These are phyloP conservation scores for Crematogaster levior DNA, from an alignment of 2,888 invertebrate genomes.

Conservation along the genomic window DNA sequence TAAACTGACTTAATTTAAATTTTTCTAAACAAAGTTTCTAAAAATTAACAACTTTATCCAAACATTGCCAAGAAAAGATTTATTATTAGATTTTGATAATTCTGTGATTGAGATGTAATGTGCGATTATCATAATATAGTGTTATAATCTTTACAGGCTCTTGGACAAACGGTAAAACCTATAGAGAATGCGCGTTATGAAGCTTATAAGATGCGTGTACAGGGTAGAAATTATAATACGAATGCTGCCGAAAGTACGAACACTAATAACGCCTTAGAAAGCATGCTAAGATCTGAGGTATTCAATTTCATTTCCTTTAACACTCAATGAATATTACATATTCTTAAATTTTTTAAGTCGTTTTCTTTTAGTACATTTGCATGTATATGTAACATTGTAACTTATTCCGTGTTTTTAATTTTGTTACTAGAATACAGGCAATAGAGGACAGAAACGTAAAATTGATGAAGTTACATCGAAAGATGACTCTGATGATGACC, in stretches of 20 bases:
- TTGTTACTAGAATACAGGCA: conserved; percentile 69
- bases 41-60: neutral
- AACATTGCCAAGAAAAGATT: conserved; percentile 1
- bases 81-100: neutral
- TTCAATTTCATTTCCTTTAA: neutral
- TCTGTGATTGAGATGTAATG: neutral
- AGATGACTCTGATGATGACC: conserved; percentile 90
- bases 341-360: neutral
- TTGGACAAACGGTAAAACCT: conserved; percentile 87
- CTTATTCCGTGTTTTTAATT: neutral
- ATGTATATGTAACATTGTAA: neutral
- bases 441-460: conserved; percentile 87
- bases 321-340: neutral
- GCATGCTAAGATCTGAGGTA: conserved; percentile 86
- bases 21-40: neutral
- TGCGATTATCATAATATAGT: neutral
- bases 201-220: conserved; percentile 90
- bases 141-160: conserved; percentile 85
- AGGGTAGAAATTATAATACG: conserved; percentile 81
- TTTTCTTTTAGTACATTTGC: neutral
- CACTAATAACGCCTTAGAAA: conserved; percentile 82
- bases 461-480: conserved; percentile 82
- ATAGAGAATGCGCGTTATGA: conserved; percentile 92
- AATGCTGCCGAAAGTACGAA: conserved; percentile 73
- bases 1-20: neutral